These are phyloP conservation scores for Artemia sp. DNA, from an alignment of 2,888 invertebrate species.

Conservation along the genomic window DNA sequence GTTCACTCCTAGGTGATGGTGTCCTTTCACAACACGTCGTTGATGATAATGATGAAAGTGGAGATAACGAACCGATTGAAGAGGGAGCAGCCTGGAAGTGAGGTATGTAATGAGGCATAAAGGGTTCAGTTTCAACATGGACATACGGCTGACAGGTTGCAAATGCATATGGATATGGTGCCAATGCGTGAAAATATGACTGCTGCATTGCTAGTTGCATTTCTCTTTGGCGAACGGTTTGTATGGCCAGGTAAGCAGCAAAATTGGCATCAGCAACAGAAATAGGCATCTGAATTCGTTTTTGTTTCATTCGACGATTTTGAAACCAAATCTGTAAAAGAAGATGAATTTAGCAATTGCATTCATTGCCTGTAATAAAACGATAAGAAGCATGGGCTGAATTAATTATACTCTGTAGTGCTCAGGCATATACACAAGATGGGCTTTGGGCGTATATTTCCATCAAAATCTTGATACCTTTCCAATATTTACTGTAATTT, in stretches of 20 bases:
- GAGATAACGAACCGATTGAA: background rate
- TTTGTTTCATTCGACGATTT: slow-evolving; percentile 9
- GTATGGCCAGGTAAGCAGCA: background rate
- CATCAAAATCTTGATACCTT: too few relatives aligned
- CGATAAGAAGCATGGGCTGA: too few relatives aligned
- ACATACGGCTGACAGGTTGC: background rate
- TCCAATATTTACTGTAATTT: too few relatives aligned
- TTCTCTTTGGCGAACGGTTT: background rate
- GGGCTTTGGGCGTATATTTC: too few relatives aligned
- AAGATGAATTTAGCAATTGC: background rate
- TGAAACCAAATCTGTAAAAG: slow-evolving; percentile 6
- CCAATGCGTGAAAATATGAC: background rate
- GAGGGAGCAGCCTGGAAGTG: background rate
- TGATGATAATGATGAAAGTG: background rate
- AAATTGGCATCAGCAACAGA: background rate
- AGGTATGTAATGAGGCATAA: slow-evolving; percentile 2
- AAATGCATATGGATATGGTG: background rate
- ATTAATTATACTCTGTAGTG: too few relatives aligned
- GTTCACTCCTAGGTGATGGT: background rate
- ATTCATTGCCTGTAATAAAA: too few relatives aligned
- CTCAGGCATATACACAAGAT: too few relatives aligned
- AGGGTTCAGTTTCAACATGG: too few relatives aligned
- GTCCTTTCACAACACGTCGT: background rate
- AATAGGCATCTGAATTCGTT: background rate
- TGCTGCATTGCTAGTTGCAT: slow-evolving; percentile 3